Conservation (phyloP, 1,140 invertebrate species). For the Drosophila prosaltans region DNA sequence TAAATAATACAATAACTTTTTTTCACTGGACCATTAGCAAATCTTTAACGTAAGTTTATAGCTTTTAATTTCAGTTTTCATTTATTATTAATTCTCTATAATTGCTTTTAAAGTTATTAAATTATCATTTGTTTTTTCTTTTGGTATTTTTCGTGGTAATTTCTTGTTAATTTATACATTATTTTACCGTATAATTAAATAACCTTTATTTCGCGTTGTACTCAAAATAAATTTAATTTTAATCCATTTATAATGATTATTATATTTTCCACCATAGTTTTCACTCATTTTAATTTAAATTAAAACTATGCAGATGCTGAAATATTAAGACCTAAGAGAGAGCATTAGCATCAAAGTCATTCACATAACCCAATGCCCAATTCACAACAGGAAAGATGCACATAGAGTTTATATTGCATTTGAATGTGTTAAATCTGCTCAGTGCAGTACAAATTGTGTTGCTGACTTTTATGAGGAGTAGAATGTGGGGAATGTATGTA, state of each 20-base stretch:
- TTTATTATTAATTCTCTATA: too few species aligned
- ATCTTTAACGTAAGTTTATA: too few species aligned
- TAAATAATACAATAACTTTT: too few species aligned
- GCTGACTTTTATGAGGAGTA: conserved; percentile 62
- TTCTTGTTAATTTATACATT: too few species aligned
- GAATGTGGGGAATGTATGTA: background rate
- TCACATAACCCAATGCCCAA: conserved; percentile 26
- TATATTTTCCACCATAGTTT: background rate
- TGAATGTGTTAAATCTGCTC: conserved; percentile 66
- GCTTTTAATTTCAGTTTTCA: too few species aligned
- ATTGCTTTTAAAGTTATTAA: too few species aligned
- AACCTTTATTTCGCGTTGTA: too few species aligned
- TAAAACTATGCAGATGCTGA: conserved; percentile 51
- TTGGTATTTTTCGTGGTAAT: too few species aligned
- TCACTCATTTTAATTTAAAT: conserved; percentile 63
- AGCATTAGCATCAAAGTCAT: conserved; percentile 45
- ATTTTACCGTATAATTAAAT: background rate
- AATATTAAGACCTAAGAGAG: background rate
- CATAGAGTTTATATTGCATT: conserved; percentile 43
- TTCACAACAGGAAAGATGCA: conserved; percentile 27
- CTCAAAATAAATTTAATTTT: background rate
- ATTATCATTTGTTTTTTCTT: too few species aligned
- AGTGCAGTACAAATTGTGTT: conserved; percentile 69
- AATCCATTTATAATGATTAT: background rate
- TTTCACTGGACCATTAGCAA: too few species aligned